Evolutionary conservation across 2,888 invertebrate species (phyloP), one percentile per base, ranked within the genome.

Genomic region (Leucozona laternaria): DNA sequence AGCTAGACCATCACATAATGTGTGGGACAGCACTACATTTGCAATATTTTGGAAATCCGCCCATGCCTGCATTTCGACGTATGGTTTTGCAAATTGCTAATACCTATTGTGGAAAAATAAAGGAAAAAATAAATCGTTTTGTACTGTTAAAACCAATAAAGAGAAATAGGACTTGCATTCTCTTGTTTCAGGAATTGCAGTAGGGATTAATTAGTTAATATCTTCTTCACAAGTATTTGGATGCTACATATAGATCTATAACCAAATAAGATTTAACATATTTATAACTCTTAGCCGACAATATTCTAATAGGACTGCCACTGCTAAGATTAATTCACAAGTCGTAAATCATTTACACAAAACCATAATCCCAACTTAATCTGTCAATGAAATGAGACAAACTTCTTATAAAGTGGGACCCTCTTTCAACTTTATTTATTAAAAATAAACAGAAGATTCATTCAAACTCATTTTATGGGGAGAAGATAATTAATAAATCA

Each of bases 401-500:
- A 68, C 72, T 70, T 68, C 80, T 60, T 43, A 15, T 17, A 68
- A 73, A 85, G 57, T 37, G 73, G 60, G 48, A 71, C 75, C 84
- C 80, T 85, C 80, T 37, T 55, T 70, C 11, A 7, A 73, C 72
- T 68, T 80, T 80, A 62, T 85, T 66, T 78, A 82, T 78, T 81
- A 81, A 85, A 81, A 85, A 85, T 78, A 81, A 85, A 85, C 85
- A 85, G 48, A 80, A 28, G 37, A 50, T 60, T 37, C 64, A 40
- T 62, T 72, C 53, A 55, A 58, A 28, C 53, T 60, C 53, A 81
- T 50, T 55, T 4, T 68, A 22, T 58, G 81, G 43, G 53, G 70
- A 66, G 79, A 77, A 80, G 81, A 68, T 81, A 78, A 85, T 78
- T 85, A 81, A 85, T 85, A 81, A 85, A 85, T 85, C 85, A 85